Base-by-base conservation (phyloP, 2,888 invertebrate genomes). In the Tethea ocularis region DNA sequence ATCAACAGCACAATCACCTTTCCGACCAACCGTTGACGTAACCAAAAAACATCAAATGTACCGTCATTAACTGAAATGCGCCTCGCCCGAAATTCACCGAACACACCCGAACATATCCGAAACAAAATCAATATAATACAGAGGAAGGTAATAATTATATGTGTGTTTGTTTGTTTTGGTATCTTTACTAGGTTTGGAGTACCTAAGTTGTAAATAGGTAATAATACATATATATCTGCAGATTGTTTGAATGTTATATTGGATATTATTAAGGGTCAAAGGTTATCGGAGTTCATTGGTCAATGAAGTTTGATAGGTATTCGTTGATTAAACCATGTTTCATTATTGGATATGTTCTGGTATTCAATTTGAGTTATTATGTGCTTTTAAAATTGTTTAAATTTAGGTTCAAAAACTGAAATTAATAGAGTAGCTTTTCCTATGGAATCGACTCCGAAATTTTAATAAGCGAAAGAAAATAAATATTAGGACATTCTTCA, bases 111-210 rank as follows among this genome's bases (percentile, higher is more conserved):
- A 38, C 33, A 10, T 7, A 1, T 0, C 66, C 77, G 75, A 77
- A 71, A 71, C 73, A 78, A 77, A 77, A 77, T 77, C 77, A 67
- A 77, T 77, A 77, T 68, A 71, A 29, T 29, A n/a, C 41, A 59
- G 23, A 52, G 26, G 24, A 26, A 23, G 6, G 17, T 33, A 13
- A 24, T 23, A 23, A 23, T 20, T 17, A 33, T 20, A 11, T 20
- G 29, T 29, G 29, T 17, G 29, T 29, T 11, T 53, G 53, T 29
- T 53, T 53, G 38, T 38, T 38, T 38, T 36, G 13, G 36, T 36
- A 15, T 15, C 6, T n/a, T n/a, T n/a, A 15, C 36, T 36, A 15
- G 4, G 15, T 13, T 36, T 36, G 36, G 36, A 36, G 13, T n/a
- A n/a, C n/a, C n/a, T 15, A 36, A 15, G 36, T 29, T 29, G 10